Evolutionary conservation across 2,797 vertebrate genomes (phyloP), one percentile per base, ranked within the genome.

Genomic region (Lateolabrax maculatus): DNA sequence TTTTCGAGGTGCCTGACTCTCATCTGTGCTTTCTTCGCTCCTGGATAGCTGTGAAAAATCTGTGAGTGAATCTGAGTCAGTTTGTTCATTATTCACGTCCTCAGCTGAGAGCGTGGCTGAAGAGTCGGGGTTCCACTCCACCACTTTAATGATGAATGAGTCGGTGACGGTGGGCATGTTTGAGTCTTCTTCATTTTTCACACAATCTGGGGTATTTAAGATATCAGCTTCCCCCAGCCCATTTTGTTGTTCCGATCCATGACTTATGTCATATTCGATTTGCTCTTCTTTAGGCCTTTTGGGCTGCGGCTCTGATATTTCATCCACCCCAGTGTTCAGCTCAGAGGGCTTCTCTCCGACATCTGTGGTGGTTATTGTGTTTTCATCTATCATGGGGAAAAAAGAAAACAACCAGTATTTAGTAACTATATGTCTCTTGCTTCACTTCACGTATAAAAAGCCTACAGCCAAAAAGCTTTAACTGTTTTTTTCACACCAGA

Each of bases 261-360:
- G 63, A 18, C n/a, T 49, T 71, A 85, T 74, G 2, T 57, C 75
- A 55, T 3, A 70, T 37, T 89, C 86, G 60, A 9, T 58, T 65
- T 46, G 15, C 62, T 90, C 88, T 49, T 81, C 79, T 79, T 89
- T 92, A 1, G 56, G 60, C 58, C 11, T 49, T 52, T 37, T 53
- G 5, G 10, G 19, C 23, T 41, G 1, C 0, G 39, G 76, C 37
- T 80, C 62, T 11, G 61, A 43, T 27, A 27, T 43, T 39, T 49
- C 53, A 1, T 48, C 27, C 13, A 19, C 0, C 6, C 0, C 18
- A 13, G 29, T 15, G 27, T 16, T 69, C 1, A 27, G 21, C 46
- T 75, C 70, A 15, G 19, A 11, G 21, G 31, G 31, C n/a, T 58
- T 18, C 44, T 67, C 74, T 37, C 9, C 11, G 25, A n/a, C 39